These are phyloP conservation scores for Fratercula arctica DNA, from an alignment of 2,797 vertebrate genomes.

Conservation along the genomic window DNA sequence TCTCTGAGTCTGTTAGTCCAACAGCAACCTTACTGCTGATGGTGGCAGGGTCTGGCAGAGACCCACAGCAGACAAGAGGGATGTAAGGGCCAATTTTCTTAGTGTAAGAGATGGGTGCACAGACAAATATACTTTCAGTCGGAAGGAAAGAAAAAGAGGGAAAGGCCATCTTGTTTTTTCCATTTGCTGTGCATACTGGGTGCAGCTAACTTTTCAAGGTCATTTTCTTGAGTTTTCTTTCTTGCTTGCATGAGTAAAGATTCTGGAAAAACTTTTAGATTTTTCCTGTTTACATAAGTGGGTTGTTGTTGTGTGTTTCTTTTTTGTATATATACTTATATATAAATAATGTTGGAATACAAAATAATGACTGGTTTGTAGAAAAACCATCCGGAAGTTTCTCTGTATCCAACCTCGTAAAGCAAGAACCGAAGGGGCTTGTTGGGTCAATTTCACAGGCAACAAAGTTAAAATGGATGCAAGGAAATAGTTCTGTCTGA, in stretches of 20 bases:
- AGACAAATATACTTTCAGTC: neutral
- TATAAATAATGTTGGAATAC: constrained; percentile 7
- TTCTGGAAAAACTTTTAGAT: neutral
- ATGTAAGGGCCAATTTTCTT: neutral
- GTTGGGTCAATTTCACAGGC: neutral
- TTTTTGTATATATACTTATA: neutral
- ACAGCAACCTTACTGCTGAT: neutral
- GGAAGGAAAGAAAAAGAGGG: neutral
- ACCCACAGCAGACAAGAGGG: neutral
- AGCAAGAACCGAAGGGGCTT: neutral
- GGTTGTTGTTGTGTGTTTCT: neutral
- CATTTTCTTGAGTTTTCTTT: neutral
- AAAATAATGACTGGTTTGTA: constrained; percentile 35
- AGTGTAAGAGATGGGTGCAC: neutral
- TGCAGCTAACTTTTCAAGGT: neutral
- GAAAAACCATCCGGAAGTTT: neutral
- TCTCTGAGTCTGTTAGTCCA: neutral
- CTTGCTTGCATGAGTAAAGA: neutral
- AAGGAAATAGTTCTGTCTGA: constrained; percentile 55
- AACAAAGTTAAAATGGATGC: constrained; percentile 50
- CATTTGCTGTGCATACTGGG: neutral
- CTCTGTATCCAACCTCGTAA: neutral
- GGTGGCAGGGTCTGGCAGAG: neutral
- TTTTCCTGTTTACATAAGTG: neutral
- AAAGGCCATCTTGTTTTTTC: neutral